Conservation (phyloP, 2,797 vertebrate genomes). For the Dendrocincla fuliginosa region DNA sequence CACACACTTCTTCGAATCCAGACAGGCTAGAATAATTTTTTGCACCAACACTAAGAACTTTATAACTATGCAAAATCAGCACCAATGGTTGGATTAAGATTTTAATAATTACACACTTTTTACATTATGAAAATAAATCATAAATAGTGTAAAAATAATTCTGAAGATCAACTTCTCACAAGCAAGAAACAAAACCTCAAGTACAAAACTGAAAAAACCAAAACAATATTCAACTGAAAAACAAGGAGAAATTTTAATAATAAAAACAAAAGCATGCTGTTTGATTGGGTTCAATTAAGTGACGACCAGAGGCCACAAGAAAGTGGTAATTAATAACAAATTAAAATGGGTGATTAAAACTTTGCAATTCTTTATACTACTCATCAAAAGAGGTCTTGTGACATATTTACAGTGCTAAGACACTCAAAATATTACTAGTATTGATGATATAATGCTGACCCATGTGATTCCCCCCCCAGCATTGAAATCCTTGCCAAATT, state of each 20-base stretch:
- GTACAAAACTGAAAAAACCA: conserved; percentile 73
- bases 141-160: conserved; percentile 89
- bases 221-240: conserved; percentile 72
- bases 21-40: conserved; percentile 3
- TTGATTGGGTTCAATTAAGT: conserved; percentile 55
- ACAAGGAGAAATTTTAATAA: conserved; percentile 67
- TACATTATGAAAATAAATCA: conserved; percentile 87
- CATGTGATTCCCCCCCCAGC: conserved; percentile 25
- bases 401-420: conserved; percentile 72
- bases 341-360: conserved; percentile 58
- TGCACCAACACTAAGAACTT: conserved; percentile 49
- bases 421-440: conserved; percentile 58
- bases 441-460: conserved; percentile 47
- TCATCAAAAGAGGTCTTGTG: conserved; percentile 49
- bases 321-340: conserved; percentile 69
- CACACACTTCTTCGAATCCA: neutral
- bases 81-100: conserved; percentile 74
- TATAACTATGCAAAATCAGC: conserved; percentile 68
- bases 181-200: conserved; percentile 76
- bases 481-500: conserved; percentile 67
- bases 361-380: conserved; percentile 68
- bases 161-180: conserved; percentile 85
- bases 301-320: conserved; percentile 62
- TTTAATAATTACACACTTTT: conserved; percentile 85
- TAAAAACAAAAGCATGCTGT: conserved; percentile 64